Base-by-base conservation (phyloP, 2,888 invertebrate genomes). In the Tetragonula carbonaria region DNA sequence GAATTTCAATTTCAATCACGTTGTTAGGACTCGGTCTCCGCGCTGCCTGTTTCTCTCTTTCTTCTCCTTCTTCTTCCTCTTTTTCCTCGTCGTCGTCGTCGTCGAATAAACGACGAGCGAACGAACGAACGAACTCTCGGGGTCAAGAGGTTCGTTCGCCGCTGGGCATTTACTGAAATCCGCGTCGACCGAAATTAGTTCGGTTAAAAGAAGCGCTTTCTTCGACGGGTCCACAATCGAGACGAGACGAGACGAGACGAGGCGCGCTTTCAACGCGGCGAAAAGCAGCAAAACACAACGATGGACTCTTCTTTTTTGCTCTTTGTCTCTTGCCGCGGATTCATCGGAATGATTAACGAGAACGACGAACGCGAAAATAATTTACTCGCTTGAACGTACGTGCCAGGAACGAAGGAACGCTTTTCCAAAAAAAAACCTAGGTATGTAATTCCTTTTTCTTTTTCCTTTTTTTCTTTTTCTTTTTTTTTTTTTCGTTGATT, bases 161-260 rank as follows among this genome's bases (percentile, higher is more conserved):
- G n/a, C 6, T 57, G 59, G 70, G 14, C 76, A 28, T 68, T 77
- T 62, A 68, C 65, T 51, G 70, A 77, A 77, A 77, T 70, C 45
- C 66, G 33, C 59, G 70, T 21, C 55, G 45, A 72, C 55, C 75
- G 77, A 77, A 81, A 77, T 74, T 77, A 73, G 81, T 76, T 70
- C 63, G 73, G 57, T 84, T 74, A 81, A 83, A 75, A 81, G 74
- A 77, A 77, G 28, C 57, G 65, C 70, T 76, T 80, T 67, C 80
- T 68, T 62, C 71, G 71, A 38, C 38, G n/a, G 72, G 28, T 59
- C 18, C 53, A 38, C 57, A n/a, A 74, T 59, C 66, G 50, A 33
- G 33, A 65, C 33, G 70, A 33, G 53, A 53, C 68, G 51, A 28
- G 51, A 71, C 73, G 50, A 4, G 38, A 45, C 57, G 67, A 51